Conservation (phyloP, 2,888 invertebrate genomes). For the Pherbina coryleti region DNA sequence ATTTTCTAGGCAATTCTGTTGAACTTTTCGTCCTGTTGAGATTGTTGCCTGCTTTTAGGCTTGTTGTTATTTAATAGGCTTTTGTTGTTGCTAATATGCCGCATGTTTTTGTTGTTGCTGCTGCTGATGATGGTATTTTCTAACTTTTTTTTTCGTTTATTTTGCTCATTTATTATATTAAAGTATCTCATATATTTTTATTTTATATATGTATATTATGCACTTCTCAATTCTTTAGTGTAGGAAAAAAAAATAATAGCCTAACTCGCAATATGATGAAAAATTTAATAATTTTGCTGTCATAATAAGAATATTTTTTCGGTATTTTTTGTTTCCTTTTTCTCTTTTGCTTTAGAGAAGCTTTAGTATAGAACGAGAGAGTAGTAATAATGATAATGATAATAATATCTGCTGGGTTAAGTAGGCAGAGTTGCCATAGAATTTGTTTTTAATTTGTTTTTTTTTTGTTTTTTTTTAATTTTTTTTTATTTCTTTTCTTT, state of each 20-base stretch:
- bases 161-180: too few species aligned
- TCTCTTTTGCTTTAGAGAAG: neutral
- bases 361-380: too few species aligned
- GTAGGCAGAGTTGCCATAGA: too few species aligned
- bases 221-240: too few species aligned
- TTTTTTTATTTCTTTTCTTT: too few species aligned
- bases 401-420: too few species aligned
- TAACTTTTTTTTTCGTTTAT: neutral
- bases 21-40: neutral
- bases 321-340: neutral
- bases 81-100: neutral
- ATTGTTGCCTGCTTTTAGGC: conserved; percentile 6
- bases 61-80: conserved; percentile 2
- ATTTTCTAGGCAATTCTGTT: neutral
- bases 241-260: too few species aligned
- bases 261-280: too few species aligned
- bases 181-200: neutral
- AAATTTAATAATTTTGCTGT: neutral
- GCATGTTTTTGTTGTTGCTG: neutral
- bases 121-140: neutral
- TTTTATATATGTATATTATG: neutral
- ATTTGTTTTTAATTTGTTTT: too few species aligned
- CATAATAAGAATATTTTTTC: neutral
- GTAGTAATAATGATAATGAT: too few species aligned
- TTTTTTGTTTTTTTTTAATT: too few species aligned